phyloP scores from a whole-genome alignment of 2,797 vertebrate genomes.

The Merluccius polli region DNA sequence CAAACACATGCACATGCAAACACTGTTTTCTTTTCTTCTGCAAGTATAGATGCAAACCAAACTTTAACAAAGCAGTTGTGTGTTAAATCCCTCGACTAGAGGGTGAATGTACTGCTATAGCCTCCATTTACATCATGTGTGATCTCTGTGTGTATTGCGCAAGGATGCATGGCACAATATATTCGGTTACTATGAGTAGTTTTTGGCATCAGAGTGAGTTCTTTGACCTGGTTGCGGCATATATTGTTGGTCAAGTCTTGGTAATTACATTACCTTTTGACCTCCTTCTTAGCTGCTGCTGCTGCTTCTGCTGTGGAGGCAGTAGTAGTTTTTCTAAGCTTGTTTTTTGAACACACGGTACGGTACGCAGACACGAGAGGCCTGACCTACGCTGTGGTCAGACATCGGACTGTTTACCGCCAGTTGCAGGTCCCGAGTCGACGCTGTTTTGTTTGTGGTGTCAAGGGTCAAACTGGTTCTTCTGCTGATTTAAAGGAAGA shows the following conservation, averaged over 20 bases:
- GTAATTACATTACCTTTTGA: neutral
- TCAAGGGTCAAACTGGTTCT: neutral
- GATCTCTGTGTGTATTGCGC: neutral
- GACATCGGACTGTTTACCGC: neutral
- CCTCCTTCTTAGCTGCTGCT: no score
- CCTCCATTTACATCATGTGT: neutral
- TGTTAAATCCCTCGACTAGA: neutral
- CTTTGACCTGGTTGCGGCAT: neutral
- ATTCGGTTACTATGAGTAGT: neutral
- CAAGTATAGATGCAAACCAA: neutral
- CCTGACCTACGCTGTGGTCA: neutral
- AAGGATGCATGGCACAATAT: neutral
- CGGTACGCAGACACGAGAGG: neutral
- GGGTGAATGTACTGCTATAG: neutral
- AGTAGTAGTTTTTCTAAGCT: neutral
- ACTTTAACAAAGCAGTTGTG: neutral
- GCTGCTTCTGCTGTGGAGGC: neutral
- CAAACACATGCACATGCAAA: neutral
- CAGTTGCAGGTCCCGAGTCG: neutral
- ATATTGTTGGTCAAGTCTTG: neutral
- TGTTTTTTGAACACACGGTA: constrained; percentile 16
- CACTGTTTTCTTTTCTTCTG: neutral
- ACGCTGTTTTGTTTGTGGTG: neutral
- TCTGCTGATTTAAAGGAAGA: constrained; percentile 2
- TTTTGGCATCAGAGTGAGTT: neutral